A percentile compares a stretch with the other conserved stretches of the same genome.
phyloP scores from a whole-genome alignment of 2,113 vertebrate species.

The Neodontobutis hainanensis region DNA sequence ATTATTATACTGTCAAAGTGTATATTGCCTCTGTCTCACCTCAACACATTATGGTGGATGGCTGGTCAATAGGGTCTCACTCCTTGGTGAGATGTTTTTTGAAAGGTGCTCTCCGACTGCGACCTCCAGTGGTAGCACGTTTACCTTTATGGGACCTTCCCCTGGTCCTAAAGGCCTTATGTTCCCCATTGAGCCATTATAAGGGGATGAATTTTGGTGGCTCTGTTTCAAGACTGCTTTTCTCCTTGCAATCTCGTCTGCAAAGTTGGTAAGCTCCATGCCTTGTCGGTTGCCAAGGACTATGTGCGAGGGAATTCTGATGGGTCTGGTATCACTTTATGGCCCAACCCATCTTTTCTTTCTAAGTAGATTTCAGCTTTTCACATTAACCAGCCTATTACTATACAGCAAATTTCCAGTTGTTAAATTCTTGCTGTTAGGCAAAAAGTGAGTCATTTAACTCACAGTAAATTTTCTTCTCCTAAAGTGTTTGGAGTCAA shows the following conservation, averaged over 20 bases:
- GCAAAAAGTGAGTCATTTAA: too few species aligned
- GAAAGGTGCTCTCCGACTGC: neutral
- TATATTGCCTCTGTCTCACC: neutral
- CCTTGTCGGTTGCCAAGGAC: too few species aligned
- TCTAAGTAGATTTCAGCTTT: too few species aligned
- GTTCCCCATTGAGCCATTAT: neutral
- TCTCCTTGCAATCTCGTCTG: neutral
- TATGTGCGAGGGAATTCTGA: too few species aligned
- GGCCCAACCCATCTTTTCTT: too few species aligned
- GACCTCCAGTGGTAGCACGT: neutral
- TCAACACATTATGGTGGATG: neutral
- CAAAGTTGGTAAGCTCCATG: too few species aligned
- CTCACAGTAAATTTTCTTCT: too few species aligned
- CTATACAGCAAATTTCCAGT: too few species aligned
- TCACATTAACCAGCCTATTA: too few species aligned
- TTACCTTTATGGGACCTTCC: neutral
- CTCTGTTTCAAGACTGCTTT: neutral
- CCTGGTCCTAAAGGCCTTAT: neutral
- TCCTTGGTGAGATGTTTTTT: neutral
- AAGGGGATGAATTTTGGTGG: neutral
- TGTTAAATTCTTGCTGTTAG: too few species aligned
- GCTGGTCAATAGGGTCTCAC: neutral
- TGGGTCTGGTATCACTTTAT: too few species aligned
- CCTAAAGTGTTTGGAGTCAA: too few species aligned
- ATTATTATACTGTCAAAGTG: neutral